A percentile compares a stretch with the other conserved stretches of the same genome.
phyloP scores from a whole-genome alignment of 1,140 invertebrate genomes.

The Panagrolaimus sp. region DNA sequence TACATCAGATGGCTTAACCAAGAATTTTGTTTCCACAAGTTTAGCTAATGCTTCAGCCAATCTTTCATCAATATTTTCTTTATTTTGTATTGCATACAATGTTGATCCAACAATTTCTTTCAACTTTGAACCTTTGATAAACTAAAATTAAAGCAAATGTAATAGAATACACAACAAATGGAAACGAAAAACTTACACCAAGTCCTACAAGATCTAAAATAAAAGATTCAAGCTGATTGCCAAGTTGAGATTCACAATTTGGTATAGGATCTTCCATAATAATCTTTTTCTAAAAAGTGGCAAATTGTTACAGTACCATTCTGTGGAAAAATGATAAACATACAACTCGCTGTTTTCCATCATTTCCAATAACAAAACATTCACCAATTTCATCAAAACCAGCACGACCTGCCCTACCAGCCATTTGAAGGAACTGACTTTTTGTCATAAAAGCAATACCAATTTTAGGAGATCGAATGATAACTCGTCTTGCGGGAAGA shows the following conservation, averaged over 20 bases:
- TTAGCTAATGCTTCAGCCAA: neutral
- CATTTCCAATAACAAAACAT: conserved; percentile 59
- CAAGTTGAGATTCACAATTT: neutral
- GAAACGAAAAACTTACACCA: neutral
- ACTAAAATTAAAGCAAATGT: neutral
- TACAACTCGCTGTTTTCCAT: conserved; percentile 5
- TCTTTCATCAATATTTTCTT: neutral
- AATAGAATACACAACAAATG: too few relatives aligned
- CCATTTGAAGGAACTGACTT: conserved; percentile 87
- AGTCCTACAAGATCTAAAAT: conserved; percentile 1
- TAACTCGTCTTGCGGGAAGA: conserved; percentile 80
- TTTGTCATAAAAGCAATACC: conserved; percentile 72
- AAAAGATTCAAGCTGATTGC: neutral
- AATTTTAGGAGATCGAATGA: conserved; percentile 75
- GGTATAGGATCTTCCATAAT: conserved; percentile 7
- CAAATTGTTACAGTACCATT: neutral
- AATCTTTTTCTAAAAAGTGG: neutral
- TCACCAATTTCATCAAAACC: conserved; percentile 74
- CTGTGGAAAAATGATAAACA: neutral
- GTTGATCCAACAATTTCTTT: neutral
- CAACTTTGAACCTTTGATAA: neutral
- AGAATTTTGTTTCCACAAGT: neutral
- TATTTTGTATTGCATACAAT: neutral
- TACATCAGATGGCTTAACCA: neutral
- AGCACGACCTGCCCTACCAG: conserved; percentile 75